These are phyloP conservation scores for Dicrurus megarhynchus DNA, from an alignment of 2,113 vertebrate species.

Conservation along the genomic window DNA sequence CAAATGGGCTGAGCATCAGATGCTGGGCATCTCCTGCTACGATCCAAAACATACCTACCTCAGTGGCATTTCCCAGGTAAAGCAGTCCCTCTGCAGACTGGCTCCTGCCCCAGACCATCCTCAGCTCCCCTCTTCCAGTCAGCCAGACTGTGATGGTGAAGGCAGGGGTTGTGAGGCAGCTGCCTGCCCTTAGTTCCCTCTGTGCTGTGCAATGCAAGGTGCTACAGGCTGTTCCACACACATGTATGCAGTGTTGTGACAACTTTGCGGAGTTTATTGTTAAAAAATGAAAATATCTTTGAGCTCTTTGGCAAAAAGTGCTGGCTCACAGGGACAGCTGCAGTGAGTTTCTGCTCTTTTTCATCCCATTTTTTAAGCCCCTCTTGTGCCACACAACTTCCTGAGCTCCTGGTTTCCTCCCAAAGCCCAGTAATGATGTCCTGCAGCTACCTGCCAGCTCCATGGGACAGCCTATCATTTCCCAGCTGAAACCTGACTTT, in stretches of 20 bases:
- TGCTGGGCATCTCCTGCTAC: background rate
- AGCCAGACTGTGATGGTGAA: accelerated
- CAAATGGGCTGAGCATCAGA: background rate
- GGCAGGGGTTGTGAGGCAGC: background rate
- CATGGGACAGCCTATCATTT: background rate
- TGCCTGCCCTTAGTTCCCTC: background rate
- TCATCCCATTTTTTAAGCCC: background rate
- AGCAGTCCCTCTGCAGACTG: background rate
- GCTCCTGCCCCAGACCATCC: background rate
- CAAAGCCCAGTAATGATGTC: background rate
- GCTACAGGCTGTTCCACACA: background rate
- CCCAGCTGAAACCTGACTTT: background rate
- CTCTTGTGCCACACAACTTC: background rate
- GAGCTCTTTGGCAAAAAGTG: background rate
- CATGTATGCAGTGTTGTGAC: accelerated
- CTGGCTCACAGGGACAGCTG: background rate
- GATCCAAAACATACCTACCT: background rate
- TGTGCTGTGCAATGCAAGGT: accelerated
- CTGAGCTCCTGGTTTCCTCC: background rate
- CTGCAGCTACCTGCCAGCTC: background rate
- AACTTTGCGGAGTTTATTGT: background rate
- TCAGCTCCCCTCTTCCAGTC: background rate
- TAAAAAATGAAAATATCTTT: background rate
- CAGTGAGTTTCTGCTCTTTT: background rate
- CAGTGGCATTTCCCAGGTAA: background rate